These are phyloP conservation scores for Alectoris magna DNA, from an alignment of 2,797 vertebrate species.

Conservation along the genomic window DNA sequence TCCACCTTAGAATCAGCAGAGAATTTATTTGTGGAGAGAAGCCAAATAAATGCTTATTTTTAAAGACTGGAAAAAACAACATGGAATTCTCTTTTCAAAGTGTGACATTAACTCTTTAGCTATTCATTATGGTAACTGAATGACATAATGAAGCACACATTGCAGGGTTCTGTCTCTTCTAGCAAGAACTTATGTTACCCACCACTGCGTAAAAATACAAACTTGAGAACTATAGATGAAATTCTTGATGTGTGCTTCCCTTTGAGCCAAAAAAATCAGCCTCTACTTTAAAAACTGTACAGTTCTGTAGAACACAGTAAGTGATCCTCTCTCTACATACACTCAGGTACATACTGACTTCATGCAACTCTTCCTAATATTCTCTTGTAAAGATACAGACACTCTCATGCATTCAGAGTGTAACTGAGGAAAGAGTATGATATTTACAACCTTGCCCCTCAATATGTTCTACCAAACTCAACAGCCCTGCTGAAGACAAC, in stretches of 20 bases:
- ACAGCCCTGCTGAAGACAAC: background rate
- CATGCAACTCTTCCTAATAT: rapidly evolving
- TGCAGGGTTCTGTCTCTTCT: background rate
- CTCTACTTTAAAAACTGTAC: background rate
- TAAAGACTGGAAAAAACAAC: background rate
- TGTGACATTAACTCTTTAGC: background rate
- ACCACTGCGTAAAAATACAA: background rate
- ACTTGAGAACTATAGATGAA: background rate
- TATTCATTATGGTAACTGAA: background rate
- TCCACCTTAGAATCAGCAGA: background rate
- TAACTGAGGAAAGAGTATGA: background rate
- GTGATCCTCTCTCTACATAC: background rate
- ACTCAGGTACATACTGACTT: background rate
- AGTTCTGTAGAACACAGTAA: background rate
- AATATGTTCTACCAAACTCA: background rate
- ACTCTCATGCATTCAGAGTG: background rate
- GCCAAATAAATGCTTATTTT: background rate
- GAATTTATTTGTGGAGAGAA: background rate
- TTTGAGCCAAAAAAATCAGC: background rate
- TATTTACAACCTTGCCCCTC: background rate
- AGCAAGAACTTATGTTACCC: background rate
- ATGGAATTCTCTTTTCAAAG: background rate
- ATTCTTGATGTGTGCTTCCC: background rate
- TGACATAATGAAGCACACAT: background rate
- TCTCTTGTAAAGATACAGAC: background rate